Percentiles rank a stretch among this genome's conserved stretches.
Evolutionary conservation across 2,797 vertebrate genomes (phyloP).

Genomic region (Sebastes oblongus): DNA sequence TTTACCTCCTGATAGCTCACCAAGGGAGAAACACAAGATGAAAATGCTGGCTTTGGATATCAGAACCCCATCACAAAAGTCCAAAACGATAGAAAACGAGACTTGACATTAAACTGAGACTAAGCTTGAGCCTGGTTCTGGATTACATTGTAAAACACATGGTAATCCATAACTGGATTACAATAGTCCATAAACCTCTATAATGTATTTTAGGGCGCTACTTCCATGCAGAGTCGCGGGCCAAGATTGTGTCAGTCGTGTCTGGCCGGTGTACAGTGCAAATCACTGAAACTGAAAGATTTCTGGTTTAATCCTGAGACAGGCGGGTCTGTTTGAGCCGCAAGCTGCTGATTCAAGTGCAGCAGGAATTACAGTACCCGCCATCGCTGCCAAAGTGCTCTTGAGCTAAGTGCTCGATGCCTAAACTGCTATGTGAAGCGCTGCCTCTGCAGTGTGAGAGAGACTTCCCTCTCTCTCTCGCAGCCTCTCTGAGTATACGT

Average conservation of each 20-base stretch:
- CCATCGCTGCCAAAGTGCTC: constrained; percentile 42
- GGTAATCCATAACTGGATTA: constrained; percentile 39
- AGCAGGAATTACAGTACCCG: constrained; percentile 20
- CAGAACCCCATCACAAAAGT: constrained; percentile 8
- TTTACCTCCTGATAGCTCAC: constrained; percentile 26
- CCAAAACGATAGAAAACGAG: constrained; percentile 15
- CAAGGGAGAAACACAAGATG: constrained; percentile 12
- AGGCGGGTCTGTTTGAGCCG: constrained; percentile 14
- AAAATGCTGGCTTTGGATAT: constrained; percentile 4
- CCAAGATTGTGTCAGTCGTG: constrained; percentile 3
- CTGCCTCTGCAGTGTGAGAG: constrained; percentile 20
- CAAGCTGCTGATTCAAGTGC: constrained; percentile 31
- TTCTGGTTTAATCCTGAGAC: constrained; percentile 35
- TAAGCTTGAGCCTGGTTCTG: not conserved
- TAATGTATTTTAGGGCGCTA: not conserved
- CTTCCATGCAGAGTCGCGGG: not conserved
- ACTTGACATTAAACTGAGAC: constrained; percentile 22
- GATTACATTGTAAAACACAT: constrained; percentile 29
- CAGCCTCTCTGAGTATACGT: constrained; percentile 14
- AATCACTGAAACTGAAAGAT: constrained; percentile 37
- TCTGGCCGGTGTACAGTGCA: not conserved
- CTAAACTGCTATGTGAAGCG: constrained; percentile 6
- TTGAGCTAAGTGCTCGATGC: constrained; percentile 30
- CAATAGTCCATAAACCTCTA: not conserved
- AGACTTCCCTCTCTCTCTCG: not conserved